phyloP scores from a whole-genome alignment of 2,797 vertebrate genomes.

The Argentina silus region DNA sequence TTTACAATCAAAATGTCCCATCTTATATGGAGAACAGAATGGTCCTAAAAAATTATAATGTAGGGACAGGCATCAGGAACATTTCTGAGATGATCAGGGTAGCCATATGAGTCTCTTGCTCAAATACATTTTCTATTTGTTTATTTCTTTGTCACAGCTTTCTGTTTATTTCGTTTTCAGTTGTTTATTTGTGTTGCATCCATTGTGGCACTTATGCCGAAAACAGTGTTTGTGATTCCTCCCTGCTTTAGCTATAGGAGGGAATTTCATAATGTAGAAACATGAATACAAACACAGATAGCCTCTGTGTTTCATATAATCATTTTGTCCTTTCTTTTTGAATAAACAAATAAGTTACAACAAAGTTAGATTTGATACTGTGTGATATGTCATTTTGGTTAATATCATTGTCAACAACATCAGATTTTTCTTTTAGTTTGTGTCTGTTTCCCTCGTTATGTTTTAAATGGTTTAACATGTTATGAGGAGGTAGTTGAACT shows the following conservation, averaged over 20 bases:
- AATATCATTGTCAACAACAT: conserved; percentile 61
- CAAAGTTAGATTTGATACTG: conserved; percentile 48
- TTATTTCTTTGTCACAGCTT: conserved; percentile 62
- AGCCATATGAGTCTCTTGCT: conserved; percentile 33
- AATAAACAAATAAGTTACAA: conserved; percentile 62
- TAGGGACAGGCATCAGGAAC: conserved; percentile 42
- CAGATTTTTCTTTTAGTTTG: conserved; percentile 42
- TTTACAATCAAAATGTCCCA: conserved; percentile 45
- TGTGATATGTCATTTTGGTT: conserved; percentile 55
- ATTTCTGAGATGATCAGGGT: conserved; percentile 58
- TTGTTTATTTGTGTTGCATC: conserved; percentile 70
- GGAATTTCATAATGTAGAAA: conserved; percentile 59
- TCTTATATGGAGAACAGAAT: conserved; percentile 30
- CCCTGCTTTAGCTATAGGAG: conserved; percentile 69
- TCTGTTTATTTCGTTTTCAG: conserved; percentile 56
- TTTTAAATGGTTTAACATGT: conserved; percentile 52
- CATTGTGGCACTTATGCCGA: conserved; percentile 55
- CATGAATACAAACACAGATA: conserved; percentile 54
- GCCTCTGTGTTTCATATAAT: conserved; percentile 39
- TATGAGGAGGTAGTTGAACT: conserved; percentile 39
- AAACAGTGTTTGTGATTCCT: conserved; percentile 66
- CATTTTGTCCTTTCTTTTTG: conserved; percentile 48
- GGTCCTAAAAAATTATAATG: conserved; percentile 25
- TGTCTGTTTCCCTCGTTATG: conserved; percentile 47
- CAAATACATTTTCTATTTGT: conserved; percentile 51